Base-by-base conservation (phyloP, 2,797 vertebrate species). In the Acipenser ruthenus region DNA sequence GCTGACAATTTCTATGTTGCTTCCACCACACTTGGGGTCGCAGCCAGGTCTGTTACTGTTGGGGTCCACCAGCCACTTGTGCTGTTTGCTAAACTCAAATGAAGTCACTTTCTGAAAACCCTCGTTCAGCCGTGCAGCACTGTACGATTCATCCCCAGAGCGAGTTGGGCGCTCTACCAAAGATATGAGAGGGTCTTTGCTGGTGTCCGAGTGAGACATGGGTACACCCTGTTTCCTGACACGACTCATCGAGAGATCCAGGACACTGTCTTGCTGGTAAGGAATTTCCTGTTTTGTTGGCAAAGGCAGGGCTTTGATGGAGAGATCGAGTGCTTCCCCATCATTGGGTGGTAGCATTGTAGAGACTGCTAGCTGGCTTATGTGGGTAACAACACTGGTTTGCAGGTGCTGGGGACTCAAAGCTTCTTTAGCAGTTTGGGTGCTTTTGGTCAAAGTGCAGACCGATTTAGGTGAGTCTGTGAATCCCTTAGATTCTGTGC, bases 291-390 rank as follows among this genome's bases (percentile, higher is more conserved):
- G 67, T 52, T 90, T 83, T 59, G 88, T 90, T 68, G 88, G 79
- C 2, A 78, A 68, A 4, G 91, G 90, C 37, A 83, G 79, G 0
- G 82, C 78, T 75, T 91, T 91, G 81, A 97, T 85, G 49, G 96
- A 99, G 60, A 99, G 92, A 82, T 97, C 95, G 75, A 98, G 78
- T 0, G 86, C 93, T 78, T 96, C 94, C 0, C 91, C 94, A 49
- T 96, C 94, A 0, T 79, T 68, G 62, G 79, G 67, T 60, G 70
- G 73, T 0, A 64, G 78, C 47, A 78, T 75, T 1, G 71, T 70
- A 12, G 77, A 73, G 10, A 37, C 37, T 37, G 3, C 51, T n/a
- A 68, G 71, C 15, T 74, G 78, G 37, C 37, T 37, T 37, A 37
- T 37, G 37, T 37, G 37, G 6, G 78, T 60, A 62, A 58, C 10